Evolutionary conservation across 2,113 vertebrate genomes (phyloP).

Genomic region (Malurus cyaneus): DNA sequence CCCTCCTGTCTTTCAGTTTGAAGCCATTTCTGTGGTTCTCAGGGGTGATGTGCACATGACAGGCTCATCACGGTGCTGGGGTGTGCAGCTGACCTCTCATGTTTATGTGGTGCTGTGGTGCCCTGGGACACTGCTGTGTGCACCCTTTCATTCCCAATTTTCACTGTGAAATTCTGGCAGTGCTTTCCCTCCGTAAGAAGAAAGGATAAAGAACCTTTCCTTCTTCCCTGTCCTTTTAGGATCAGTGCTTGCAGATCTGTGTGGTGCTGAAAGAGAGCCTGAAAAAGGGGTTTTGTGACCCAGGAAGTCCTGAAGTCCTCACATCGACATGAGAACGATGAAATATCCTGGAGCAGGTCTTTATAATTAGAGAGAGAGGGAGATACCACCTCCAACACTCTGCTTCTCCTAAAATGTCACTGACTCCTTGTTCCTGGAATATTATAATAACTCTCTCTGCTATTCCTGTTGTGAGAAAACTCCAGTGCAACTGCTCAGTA

Average conservation of each 20-base stretch:
- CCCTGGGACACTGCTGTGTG: neutral
- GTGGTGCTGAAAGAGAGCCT: neutral
- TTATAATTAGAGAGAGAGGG: neutral
- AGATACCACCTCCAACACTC: neutral
- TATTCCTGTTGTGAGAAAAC: neutral
- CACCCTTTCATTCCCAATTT: neutral
- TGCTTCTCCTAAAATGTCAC: neutral
- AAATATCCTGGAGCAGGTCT: neutral
- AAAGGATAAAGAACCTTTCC: neutral
- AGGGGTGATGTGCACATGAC: neutral
- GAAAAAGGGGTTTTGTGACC: neutral
- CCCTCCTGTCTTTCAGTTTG: neutral
- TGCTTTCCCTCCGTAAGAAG: neutral
- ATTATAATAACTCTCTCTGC: neutral
- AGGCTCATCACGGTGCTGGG: neutral
- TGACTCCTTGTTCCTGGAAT: neutral
- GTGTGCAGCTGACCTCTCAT: neutral
- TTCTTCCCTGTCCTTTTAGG: neutral
- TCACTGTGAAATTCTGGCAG: neutral
- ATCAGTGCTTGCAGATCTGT: neutral
- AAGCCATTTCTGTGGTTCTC: neutral
- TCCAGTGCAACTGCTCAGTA: neutral
- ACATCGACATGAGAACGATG: fast-evolving
- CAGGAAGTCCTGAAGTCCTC: neutral
- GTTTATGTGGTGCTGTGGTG: neutral